Evolutionary conservation across 1,140 invertebrate species (phyloP).

Genomic region (Drosophila paulistorum): DNA sequence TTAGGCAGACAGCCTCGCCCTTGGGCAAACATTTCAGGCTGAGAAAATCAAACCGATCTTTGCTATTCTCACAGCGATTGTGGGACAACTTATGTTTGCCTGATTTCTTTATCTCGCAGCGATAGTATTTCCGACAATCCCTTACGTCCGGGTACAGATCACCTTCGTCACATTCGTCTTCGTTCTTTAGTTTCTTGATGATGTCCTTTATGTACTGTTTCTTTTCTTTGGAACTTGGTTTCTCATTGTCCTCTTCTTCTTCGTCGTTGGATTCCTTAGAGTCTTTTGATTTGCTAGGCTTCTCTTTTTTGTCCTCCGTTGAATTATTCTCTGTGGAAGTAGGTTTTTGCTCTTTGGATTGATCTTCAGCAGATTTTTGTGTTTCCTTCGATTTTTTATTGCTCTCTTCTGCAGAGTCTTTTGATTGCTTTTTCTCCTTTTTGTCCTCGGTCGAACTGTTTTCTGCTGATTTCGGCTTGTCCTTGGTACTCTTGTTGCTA

Average conservation of each 20-base stretch:
- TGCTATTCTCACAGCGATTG: conserved; percentile 53
- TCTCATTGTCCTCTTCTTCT: conserved; percentile 54
- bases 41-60: conserved; percentile 64
- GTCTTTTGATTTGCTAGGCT: conserved; percentile 15
- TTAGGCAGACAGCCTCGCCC: conserved; percentile 53
- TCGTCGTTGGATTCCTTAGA: conserved; percentile 37
- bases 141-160: conserved; percentile 67
- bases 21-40: conserved; percentile 43
- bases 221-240: conserved; percentile 62
- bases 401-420: conserved; percentile 49
- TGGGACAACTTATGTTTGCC: conserved; percentile 63
- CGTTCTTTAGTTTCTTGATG: conserved; percentile 70
- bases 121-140: conserved; percentile 75
- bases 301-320: conserved; percentile 19
- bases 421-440: conserved; percentile 49
- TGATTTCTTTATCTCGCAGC: conserved; percentile 64
- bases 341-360: conserved; percentile 60
- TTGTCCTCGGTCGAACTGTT: conserved; percentile 53
- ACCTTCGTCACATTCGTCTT: conserved; percentile 69
- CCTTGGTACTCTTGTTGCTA: conserved; percentile 45
- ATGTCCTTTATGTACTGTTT: conserved; percentile 63
- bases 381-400: conserved; percentile 47
- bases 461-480: conserved; percentile 47
- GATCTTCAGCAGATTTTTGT: conserved; percentile 51
- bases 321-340: conserved; percentile 46